Percentiles rank a stretch among this genome's conserved stretches.
Conservation (phyloP, 2,888 invertebrate genomes). For the Lypha dubia region DNA sequence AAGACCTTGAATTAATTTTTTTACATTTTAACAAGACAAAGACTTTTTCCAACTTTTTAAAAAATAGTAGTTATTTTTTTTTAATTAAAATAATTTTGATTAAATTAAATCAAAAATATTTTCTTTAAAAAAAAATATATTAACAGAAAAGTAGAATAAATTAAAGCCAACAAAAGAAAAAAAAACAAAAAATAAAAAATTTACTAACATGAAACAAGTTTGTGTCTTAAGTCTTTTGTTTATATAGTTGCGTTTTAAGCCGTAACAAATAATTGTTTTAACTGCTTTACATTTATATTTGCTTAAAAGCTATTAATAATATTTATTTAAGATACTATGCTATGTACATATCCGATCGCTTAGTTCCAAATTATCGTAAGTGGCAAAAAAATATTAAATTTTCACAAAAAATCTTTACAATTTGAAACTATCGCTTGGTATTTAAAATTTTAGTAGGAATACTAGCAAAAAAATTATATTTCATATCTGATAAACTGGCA, state of each 20-base stretch:
- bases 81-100: not conserved
- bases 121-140: not conserved
- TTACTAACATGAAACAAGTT: not conserved
- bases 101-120: not conserved
- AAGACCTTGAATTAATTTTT: constrained; percentile 41
- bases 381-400: too few species aligned
- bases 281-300: not conserved
- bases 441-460: too few species aligned
- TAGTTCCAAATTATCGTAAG: too few species aligned
- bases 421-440: too few species aligned
- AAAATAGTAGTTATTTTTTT: not conserved
- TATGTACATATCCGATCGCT: not conserved
- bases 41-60: not conserved
- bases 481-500: too few species aligned
- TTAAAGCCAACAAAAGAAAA: not conserved
- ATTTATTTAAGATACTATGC: not conserved
- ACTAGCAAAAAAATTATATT: too few species aligned
- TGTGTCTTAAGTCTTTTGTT: constrained; percentile 32
- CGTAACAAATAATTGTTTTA: not conserved
- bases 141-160: not conserved
- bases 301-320: constrained; percentile 3
- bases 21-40: constrained; percentile 1
- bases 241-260: not conserved
- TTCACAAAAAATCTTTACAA: too few species aligned
- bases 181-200: not conserved